These are phyloP conservation scores for Leptothorax acervorum DNA, from an alignment of 2,888 invertebrate species.

Conservation along the genomic window DNA sequence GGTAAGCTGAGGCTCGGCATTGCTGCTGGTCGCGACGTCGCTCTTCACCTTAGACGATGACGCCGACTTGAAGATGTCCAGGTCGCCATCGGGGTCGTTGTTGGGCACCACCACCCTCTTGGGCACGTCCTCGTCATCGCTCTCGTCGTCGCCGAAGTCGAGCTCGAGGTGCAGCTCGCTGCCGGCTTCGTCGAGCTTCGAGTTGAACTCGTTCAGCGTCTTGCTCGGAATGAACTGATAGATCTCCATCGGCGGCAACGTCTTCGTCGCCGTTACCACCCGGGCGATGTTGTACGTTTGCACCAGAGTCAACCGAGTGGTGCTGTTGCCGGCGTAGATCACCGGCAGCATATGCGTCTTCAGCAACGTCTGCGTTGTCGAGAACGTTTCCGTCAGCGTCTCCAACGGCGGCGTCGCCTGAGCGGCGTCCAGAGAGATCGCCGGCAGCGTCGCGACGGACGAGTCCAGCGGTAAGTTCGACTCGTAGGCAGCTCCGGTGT, in stretches of 20 bases:
- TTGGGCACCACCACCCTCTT: conserved; percentile 87
- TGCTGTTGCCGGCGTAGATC: conserved; percentile 90
- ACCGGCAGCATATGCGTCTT: conserved; percentile 96
- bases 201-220: conserved; percentile 95
- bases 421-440: conserved; percentile 91
- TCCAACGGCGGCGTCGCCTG: conserved; percentile 95
- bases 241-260: conserved; percentile 94
- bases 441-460: conserved; percentile 93
- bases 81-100: conserved; percentile 88
- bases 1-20: conserved; percentile 86
- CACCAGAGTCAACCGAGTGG: conserved; percentile 92
- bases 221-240: conserved; percentile 95
- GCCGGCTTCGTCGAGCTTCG: conserved; percentile 95
- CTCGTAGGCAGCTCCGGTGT: conserved; percentile 90
- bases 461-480: conserved; percentile 91
- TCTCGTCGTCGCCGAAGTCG: conserved; percentile 93
- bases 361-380: conserved; percentile 94
- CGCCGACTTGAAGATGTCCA: conserved; percentile 91
- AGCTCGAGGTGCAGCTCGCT: conserved; percentile 94
- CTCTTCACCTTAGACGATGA: conserved; percentile 85
- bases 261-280: conserved; percentile 96
- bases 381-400: conserved; percentile 96
- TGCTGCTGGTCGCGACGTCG: conserved; percentile 86
- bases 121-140: conserved; percentile 84
- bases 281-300: conserved; percentile 96